Evolutionary conservation across 2,113 vertebrate species (phyloP), one percentile per base, ranked within the genome.

Genomic region (Reinhardtius hippoglossoides): DNA sequence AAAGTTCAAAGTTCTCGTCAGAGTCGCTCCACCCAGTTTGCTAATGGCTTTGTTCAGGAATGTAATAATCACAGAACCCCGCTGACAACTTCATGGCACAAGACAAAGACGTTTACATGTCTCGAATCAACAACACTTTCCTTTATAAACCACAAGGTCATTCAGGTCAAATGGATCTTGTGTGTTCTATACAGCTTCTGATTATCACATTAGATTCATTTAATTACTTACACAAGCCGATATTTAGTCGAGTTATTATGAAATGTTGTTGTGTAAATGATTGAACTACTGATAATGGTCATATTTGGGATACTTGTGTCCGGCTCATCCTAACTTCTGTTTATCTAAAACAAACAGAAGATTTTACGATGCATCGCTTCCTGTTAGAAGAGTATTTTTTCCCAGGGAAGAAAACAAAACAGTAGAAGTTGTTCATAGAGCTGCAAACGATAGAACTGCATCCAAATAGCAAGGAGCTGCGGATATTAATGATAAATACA

Each of bases 11-110:
- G 75, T 55, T 21, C 18, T 18, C 3, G 46, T 61, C 52, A 15
- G 42, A 67, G 68, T 23, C 20, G 27, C 81, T 69, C 86, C 82
- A 76, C 80, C 83, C 82, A 57, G 46, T 64, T 21, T 48, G 60
- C 75, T 78, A 81, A 83, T 82, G 66, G 76, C 63, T 78, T 66
- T 74, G 68, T 71, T 27, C 74, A 74, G 79, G 80, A 88, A 86
- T 85, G 78, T 50, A 12, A 73, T 44, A 58, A 65, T 67, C 67
- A 76, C 65, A 37, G 57, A 76, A 65, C 23, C 67, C 57, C 5
- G 21, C 68, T 67, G 82, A 76, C 67, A 76, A 74, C 42, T 57
- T 52, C 26, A 81, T 64, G 66, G 44, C 44, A n/a, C 8, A 13
- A 23, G 21, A 56, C 65, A 65, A 64, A 60, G 57, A 18, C 0